Base-by-base conservation (phyloP, 2,113 vertebrate genomes). In the Ivindomyrus marchei region DNA sequence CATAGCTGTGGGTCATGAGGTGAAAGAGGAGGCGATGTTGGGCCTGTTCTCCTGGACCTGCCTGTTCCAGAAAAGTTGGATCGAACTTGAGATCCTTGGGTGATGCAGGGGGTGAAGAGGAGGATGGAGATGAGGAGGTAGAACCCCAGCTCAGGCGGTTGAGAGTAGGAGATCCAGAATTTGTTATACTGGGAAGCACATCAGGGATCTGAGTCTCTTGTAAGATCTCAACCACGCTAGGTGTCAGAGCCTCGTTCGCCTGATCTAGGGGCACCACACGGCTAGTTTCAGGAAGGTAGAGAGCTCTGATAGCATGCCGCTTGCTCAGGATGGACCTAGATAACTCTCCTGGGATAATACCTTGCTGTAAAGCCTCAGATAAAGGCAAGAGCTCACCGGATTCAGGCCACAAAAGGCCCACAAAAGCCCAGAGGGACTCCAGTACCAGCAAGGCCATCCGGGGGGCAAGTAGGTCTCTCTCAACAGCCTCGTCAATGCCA, bases 371-470 rank as follows among this genome's bases (percentile, higher is more conserved):
- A 86, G 97, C 98, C 89, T 97, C 96, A 27, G 93, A 94, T 45
- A 97, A 93, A 0, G 97, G 93, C 27, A 98, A 46, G 2, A 97
- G 90, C 92, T 99, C 97, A 77, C 98, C 98, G 0, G 97, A 97
- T 92, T 99, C 97, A 3, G 98, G 98, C 97, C 96, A 96, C 17
- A 99, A 92, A 15, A 99, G 93, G 56, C 97, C 98, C 94, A 91
- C 94, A 90, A 98, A 97, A 89, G 96, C 93, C 94, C 93, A 90
- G 27, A 98, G 95, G 53, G 98, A 97, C 93, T 99, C 98, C 52
- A 99, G 94, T 45, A 97, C 93, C 90, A 97, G 92, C 89, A 99
- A 85, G 0, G 97, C 98, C 56, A 94, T 93, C 90, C 92, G 95
- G 47, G 98, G 90, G 19, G 97, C 92, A 2, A 99, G 93, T 89